A percentile compares a stretch with the other conserved stretches of the same genome.
These are phyloP conservation scores for Alligator sinensis DNA, from an alignment of 2,113 vertebrate genomes.

Conservation along the genomic window DNA sequence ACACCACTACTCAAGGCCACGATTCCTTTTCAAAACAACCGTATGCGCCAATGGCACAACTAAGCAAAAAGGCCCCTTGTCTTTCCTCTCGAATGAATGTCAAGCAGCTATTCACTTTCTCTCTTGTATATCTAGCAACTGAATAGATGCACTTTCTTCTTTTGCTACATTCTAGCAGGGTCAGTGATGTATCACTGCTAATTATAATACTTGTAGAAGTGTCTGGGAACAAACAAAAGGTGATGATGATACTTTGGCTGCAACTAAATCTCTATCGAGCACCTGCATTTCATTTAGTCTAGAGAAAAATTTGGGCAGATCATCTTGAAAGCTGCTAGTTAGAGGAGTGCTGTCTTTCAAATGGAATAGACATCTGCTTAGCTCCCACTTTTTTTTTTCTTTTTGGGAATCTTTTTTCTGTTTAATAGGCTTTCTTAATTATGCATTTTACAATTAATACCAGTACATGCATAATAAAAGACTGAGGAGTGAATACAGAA, in stretches of 20 bases:
- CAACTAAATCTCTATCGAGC: conserved; percentile 58
- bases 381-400: conserved; percentile 52
- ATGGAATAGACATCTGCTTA: conserved; percentile 67
- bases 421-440: conserved; percentile 42
- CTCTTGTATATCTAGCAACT: not conserved
- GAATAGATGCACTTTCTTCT: not conserved
- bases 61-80: not conserved
- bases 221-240: conserved; percentile 76
- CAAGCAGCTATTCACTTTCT: not conserved
- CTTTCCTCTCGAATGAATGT: not conserved
- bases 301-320: conserved; percentile 65
- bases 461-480: conserved; percentile 71
- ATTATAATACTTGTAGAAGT: conserved; percentile 70
- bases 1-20: not conserved
- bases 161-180: conserved; percentile 43
- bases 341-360: conserved; percentile 66
- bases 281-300: conserved; percentile 70
- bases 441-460: conserved; percentile 63
- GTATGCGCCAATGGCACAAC: not conserved
- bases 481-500: conserved; percentile 65
- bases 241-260: conserved; percentile 65
- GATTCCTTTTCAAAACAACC: not conserved
- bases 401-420: conserved; percentile 62
- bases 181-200: conserved; percentile 67
- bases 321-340: conserved; percentile 66